Evolutionary conservation across 1,140 invertebrate genomes (phyloP).

Genomic region (Cecropterus lyciades): DNA sequence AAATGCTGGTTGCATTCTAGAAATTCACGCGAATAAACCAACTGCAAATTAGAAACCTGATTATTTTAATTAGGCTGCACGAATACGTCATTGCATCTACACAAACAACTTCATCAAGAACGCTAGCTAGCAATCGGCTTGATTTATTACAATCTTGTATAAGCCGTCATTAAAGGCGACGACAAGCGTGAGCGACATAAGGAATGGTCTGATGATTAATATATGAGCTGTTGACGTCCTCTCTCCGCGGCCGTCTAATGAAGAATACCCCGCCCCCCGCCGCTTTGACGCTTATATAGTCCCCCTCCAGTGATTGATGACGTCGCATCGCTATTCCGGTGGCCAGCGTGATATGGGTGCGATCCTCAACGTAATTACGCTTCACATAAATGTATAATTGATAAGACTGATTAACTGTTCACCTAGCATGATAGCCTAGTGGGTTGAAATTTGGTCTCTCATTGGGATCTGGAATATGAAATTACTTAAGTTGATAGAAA

Average conservation of each 20-base stretch:
- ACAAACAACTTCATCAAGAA: conserved; percentile 23
- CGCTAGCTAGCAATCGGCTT: conserved; percentile 30
- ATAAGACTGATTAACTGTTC: conserved; percentile 42
- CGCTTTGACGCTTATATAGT: conserved; percentile 48
- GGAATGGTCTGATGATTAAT: conserved; percentile 64
- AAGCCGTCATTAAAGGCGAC: conserved; percentile 49
- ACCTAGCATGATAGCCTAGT: no score
- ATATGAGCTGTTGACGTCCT: conserved; percentile 51
- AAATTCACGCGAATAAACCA: conserved; percentile 15
- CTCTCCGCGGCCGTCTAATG: conserved; percentile 55
- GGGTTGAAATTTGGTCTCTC: no score
- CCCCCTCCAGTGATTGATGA: conserved; percentile 66
- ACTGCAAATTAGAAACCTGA: conserved; percentile 4
- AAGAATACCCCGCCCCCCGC: conserved; percentile 55
- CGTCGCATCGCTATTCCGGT: conserved; percentile 54
- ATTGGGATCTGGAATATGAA: no score
- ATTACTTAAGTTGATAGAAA: not conserved
- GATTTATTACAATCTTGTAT: conserved; percentile 43
- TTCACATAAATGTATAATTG: conserved; percentile 47
- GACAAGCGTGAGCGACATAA: conserved; percentile 51
- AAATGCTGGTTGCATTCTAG: conserved; percentile 29
- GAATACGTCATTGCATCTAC: conserved; percentile 8
- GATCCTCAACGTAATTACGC: conserved; percentile 64
- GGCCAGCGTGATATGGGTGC: conserved; percentile 57
- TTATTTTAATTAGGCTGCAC: conserved; percentile 26